phyloP scores from a whole-genome alignment of 1,140 invertebrate genomes.

The Zaprionus davidi region DNA sequence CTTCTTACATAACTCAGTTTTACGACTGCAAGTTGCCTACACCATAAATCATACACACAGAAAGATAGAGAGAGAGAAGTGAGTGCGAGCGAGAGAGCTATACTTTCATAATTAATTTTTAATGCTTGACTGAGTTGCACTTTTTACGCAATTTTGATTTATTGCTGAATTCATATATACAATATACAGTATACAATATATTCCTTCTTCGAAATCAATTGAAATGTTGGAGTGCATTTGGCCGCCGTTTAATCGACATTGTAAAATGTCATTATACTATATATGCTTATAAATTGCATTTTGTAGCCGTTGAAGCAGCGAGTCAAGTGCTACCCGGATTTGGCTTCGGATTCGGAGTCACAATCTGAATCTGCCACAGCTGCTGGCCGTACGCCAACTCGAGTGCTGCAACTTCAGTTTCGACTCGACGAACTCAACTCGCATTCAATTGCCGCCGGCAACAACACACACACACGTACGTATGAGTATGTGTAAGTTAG shows the following conservation, averaged over 20 bases:
- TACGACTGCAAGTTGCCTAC: constrained; percentile 64
- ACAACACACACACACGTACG: constrained; percentile 4
- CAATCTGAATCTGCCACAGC: constrained; percentile 50
- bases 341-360: constrained; percentile 40
- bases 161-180: constrained; percentile 29
- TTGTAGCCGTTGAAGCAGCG: constrained; percentile 81
- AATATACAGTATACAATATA: constrained; percentile 24
- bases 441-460: constrained; percentile 27
- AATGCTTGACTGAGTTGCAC: constrained; percentile 72
- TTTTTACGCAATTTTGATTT: constrained; percentile 69
- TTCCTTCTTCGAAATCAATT: constrained; percentile 65
- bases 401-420: constrained; percentile 62
- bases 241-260: constrained; percentile 78
- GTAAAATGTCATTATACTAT: constrained; percentile 76
- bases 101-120: constrained; percentile 81
- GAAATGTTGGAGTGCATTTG: constrained; percentile 75
- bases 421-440: constrained; percentile 18
- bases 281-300: constrained; percentile 73
- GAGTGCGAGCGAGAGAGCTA: constrained; percentile 13
- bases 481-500: neutral
- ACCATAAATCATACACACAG: constrained; percentile 70
- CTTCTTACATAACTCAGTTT: constrained; percentile 78
- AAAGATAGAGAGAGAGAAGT: constrained; percentile 1
- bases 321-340: constrained; percentile 56
- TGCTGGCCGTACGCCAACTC: constrained; percentile 77